Base-by-base conservation (phyloP, 2,113 vertebrate species). In the Pelvicachromis taeniatus region DNA sequence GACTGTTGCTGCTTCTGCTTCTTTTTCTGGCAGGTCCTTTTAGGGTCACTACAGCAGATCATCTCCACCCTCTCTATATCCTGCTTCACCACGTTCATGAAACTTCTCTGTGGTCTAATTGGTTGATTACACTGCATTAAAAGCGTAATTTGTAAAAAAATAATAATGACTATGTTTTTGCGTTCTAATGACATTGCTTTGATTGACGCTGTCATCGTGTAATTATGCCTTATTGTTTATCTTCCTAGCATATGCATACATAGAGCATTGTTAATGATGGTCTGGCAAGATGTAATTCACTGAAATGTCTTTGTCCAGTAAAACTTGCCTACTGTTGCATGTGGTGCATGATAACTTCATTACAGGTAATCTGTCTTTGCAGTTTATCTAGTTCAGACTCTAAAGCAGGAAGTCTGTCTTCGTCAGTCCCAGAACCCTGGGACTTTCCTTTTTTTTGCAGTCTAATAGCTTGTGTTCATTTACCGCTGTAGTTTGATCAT, bases 281-380 rank as follows among this genome's bases (percentile, higher is more conserved):
- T 40, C 50, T 81, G n/a, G 45, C 11, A 31, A 75, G 52, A 26
- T 35, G 19, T 83, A 75, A 86, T 52, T 86, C 21, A 12, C 35
- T 50, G 13, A 53, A 33, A 2, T 58, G 78, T 23, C 9, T 45
- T 53, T 19, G 29, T 54, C 58, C 42, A 40, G n/a, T 55, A 26
- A 16, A 54, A 73, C 31, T 55, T 19, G 7, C 31, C 63, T 83
- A 80, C 29, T 86, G 26, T 61, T 53, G 68, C 55, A 78, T 63
- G 35, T 53, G 73, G n/a, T 38, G 75, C 29, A 53, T 52, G 7
- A 77, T 89, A 58, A 92, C 59, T 87, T 38, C 4, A 86, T 88
- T 38, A 75, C 56, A 82, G 26, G 29, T 83, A 26, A 14, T 68
- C 23, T 45, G 35, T 45, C 21, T 38, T 40, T 78, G 7, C 59